A percentile compares a stretch with the other conserved stretches of the same genome.
Evolutionary conservation across 2,797 vertebrate genomes (phyloP).

Genomic region (Columba guinea): DNA sequence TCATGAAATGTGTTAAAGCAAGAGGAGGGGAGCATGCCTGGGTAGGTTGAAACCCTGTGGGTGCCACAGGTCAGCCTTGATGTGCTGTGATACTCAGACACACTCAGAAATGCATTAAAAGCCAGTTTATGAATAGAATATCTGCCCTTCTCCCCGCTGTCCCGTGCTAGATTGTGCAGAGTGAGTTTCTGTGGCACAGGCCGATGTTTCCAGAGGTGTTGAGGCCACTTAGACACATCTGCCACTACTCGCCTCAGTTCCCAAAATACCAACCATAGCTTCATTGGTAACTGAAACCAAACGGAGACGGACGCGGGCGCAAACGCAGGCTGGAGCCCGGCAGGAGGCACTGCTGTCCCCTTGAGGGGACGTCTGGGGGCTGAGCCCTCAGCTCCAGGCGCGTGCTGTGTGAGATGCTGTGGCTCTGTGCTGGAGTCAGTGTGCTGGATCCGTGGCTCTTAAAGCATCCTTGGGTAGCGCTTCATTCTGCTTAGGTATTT

Average conservation of each 20-base stretch:
- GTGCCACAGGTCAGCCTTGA: neutral
- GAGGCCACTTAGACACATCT: neutral
- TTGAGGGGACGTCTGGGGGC: neutral
- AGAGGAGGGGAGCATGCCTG: neutral
- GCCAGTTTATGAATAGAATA: neutral
- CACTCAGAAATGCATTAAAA: neutral
- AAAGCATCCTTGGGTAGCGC: neutral
- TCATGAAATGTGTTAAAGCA: neutral
- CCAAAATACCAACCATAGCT: neutral
- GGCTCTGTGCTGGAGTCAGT: neutral
- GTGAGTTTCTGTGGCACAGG: neutral
- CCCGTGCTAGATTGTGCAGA: rapidly evolving
- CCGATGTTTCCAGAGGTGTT: neutral
- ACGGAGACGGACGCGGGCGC: neutral
- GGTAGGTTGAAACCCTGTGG: neutral
- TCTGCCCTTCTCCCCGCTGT: neutral
- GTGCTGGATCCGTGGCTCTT: neutral
- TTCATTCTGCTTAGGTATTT: neutral
- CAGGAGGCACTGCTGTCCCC: conserved; percentile 49
- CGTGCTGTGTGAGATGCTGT: neutral
- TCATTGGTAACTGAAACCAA: neutral
- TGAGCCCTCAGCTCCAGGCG: neutral
- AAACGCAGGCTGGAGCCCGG: conserved; percentile 20
- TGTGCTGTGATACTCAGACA: neutral
- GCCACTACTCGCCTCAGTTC: neutral